Evolutionary conservation across 2,888 invertebrate genomes (phyloP).

Genomic region (Andrena haemorrhoa): DNA sequence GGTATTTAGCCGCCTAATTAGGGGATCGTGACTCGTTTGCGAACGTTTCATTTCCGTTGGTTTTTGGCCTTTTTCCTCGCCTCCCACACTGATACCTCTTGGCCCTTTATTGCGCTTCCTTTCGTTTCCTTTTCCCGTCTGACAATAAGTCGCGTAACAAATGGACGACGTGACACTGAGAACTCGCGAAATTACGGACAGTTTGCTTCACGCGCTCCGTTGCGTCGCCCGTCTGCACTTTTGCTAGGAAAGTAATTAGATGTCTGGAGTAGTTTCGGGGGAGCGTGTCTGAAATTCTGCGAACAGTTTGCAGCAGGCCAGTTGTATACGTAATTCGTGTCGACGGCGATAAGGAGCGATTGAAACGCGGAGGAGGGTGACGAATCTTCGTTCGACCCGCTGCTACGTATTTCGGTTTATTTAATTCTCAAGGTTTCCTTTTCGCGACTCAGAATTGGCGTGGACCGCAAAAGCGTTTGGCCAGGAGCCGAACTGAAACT

Average conservation of each 20-base stretch:
- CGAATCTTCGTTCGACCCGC: background rate
- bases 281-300: conserved; percentile 40
- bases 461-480: no score
- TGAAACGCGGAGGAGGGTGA: background rate
- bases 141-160: conserved; percentile 69
- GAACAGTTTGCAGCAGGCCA: conserved; percentile 18
- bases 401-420: background rate
- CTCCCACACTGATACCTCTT: conserved; percentile 50
- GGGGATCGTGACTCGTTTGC: conserved; percentile 85
- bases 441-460: no score
- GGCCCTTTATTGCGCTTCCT: conserved; percentile 68
- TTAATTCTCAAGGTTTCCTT: no score
- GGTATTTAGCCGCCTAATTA: conserved; percentile 85
- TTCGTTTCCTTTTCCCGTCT: conserved; percentile 61
- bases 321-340: conserved; percentile 11
- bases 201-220: conserved; percentile 37
- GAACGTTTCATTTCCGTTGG: conserved; percentile 81
- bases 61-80: conserved; percentile 66
- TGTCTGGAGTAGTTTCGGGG: conserved; percentile 32
- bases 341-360: background rate
- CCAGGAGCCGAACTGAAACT: no score
- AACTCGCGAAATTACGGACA: conserved; percentile 53
- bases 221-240: conserved; percentile 5
- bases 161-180: conserved; percentile 65
- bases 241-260: conserved; percentile 48